A percentile compares a stretch with the other conserved stretches of the same genome.
phyloP scores from a whole-genome alignment of 64 coral and sea anemone genomes.

The Montipora capricornis region DNA sequence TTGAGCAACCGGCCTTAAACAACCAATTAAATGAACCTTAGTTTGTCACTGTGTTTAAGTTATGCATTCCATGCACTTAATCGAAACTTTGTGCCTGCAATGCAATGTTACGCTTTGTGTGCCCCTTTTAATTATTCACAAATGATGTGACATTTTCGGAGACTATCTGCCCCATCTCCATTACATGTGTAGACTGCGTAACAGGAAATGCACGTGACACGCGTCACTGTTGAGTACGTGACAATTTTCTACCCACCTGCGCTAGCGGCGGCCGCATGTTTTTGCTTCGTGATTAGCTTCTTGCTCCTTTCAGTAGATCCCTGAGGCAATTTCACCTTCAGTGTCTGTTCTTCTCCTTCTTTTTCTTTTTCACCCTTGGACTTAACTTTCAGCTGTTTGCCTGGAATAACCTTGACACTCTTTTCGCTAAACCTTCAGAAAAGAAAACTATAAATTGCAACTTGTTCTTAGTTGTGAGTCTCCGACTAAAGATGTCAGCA shows the following conservation, averaged over 20 bases:
- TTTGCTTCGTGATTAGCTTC: constrained; percentile 71
- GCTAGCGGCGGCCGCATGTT: constrained; percentile 29
- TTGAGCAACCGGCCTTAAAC: no score
- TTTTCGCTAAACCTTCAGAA: constrained; percentile 53
- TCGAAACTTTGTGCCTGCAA: no score
- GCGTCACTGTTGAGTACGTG: not conserved
- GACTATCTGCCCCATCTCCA: not conserved
- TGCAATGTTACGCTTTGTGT: no score
- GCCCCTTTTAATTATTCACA: no score
- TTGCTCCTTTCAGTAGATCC: constrained; percentile 65
- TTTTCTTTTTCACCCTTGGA: not conserved
- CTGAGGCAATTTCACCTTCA: constrained; percentile 39
- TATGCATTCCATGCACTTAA: no score
- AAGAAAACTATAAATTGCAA: no score
- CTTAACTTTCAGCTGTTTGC: constrained; percentile 6
- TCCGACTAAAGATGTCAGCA: no score
- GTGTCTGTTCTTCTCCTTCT: constrained; percentile 2
- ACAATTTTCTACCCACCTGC: constrained; percentile 12
- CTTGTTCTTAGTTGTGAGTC: no score
- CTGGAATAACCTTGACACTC: constrained; percentile 22
- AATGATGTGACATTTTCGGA: not conserved
- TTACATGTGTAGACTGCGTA: not conserved
- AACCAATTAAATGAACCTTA: no score
- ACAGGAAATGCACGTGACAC: not conserved
- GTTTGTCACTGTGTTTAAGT: no score